Evolutionary conservation across 2,797 vertebrate genomes (phyloP).

Genomic region (Myiotriccus ornatus): DNA sequence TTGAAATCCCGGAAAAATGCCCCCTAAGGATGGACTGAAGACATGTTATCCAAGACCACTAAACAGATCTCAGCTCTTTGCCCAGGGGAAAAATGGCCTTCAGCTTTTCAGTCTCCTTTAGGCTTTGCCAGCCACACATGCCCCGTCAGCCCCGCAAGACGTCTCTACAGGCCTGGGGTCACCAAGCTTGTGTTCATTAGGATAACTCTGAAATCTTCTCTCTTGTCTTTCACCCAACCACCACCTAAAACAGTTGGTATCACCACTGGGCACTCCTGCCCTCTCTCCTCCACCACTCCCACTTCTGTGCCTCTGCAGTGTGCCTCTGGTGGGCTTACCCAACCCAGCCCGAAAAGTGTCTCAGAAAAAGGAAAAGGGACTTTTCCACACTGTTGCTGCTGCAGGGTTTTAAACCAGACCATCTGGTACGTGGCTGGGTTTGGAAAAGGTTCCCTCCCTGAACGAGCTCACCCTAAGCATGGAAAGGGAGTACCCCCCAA

Average conservation of each 20-base stretch:
- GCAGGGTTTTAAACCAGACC: not conserved
- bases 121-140: not conserved
- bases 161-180: fast-evolving
- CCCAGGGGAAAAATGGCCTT: not conserved
- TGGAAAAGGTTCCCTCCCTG: not conserved
- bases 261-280: not conserved
- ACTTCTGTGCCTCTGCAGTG: not conserved
- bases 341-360: not conserved
- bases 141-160: fast-evolving
- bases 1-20: not conserved
- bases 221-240: not conserved
- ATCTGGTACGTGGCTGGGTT: not conserved
- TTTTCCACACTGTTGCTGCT: not conserved
- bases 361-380: not conserved
- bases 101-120: not conserved
- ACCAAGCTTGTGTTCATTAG: fast-evolving
- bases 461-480: fast-evolving
- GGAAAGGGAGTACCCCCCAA: not conserved
- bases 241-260: not conserved
- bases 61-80: not conserved
- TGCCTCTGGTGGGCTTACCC: not conserved
- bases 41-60: not conserved
- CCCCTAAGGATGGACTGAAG: not conserved
- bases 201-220: not conserved
- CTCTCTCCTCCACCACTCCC: not conserved